Evolutionary conservation across 2,797 vertebrate species (phyloP).

Genomic region (Muraenolepis orangiensis): DNA sequence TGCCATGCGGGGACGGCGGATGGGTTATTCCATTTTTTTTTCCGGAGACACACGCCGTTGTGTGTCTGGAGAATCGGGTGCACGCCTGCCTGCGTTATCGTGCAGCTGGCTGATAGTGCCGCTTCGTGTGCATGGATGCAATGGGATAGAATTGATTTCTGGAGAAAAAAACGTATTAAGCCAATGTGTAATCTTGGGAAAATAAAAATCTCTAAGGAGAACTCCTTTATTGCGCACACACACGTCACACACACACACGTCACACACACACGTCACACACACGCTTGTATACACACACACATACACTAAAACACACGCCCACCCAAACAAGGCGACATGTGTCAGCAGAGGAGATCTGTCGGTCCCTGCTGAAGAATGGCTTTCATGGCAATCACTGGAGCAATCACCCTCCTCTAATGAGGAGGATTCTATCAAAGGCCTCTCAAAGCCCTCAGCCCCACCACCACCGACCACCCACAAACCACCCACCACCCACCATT

Average conservation of each 20-base stretch:
- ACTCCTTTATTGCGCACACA: background rate
- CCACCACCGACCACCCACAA: too few relatives aligned
- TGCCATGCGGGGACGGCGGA: too few relatives aligned
- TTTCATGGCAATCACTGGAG: conserved; percentile 69
- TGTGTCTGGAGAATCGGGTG: too few relatives aligned
- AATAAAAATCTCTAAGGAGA: background rate
- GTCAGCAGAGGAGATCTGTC: conserved; percentile 65
- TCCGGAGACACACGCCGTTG: too few relatives aligned
- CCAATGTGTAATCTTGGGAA: background rate
- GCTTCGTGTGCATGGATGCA: too few relatives aligned
- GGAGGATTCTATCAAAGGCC: conserved; percentile 47
- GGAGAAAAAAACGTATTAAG: background rate
- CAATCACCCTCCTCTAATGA: conserved; percentile 75
- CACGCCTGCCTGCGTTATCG: too few relatives aligned
- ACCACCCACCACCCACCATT: background rate
- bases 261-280: conserved; percentile 1
- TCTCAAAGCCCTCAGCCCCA: background rate
- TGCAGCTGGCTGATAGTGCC: too few relatives aligned
- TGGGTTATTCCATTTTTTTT: too few relatives aligned
- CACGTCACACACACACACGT: background rate
- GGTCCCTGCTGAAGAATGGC: conserved; percentile 51
- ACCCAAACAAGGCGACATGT: conserved; percentile 51
- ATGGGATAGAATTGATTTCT: too few relatives aligned
- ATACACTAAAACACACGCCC: conserved; percentile 32
- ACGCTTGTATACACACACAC: background rate